Base-by-base conservation (phyloP, 1,140 invertebrate species). In the Apis florea region DNA sequence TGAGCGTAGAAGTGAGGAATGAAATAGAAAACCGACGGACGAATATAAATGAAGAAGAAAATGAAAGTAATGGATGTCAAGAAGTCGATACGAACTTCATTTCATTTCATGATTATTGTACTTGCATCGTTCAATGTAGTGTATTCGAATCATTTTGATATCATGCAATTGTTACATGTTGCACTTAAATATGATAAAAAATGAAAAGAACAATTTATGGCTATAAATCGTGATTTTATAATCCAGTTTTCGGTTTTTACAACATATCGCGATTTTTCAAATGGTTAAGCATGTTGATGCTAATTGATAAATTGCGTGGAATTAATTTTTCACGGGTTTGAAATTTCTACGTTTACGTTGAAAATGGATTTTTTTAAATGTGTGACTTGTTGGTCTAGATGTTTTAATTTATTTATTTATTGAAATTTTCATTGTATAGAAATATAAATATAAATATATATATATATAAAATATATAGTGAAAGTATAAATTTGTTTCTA, bases 241-340 rank as follows among this genome's bases (percentile, higher is more conserved):
- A 59, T 8, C n/a, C 21, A 19, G 0, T 13, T 24, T 9, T 24
- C 26, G 64, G 9, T 47, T 67, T 47, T 11, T 47, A 19, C 47
- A 67, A 67, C 21, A 21, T n/a, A 9, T 59, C 64, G 26, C 64
- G 17, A 21, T 47, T 19, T 40, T 40, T 47, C 64, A 40, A 47
- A n/a, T 47, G 12, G 31, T 26, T 11, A 10, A 21, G 9, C 19
- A 40, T 47, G 9, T 67, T 47, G 12, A 47, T 31, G 17, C 9
- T 67, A 67, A 67, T 67, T 67, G 47, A 67, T 67, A 40, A 67
- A 67, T 67, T 19, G 17, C 31, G 8, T 12, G 64, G 40, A 67
- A 67, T 67, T 67, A 67, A 67, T 67, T 21, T 47, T 40, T 5
- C 26, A 31, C 63, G 19, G 12, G 40, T 40, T 21, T 47, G 15